Percentiles rank a stretch among this genome's conserved stretches.
phyloP scores from a whole-genome alignment of 1,140 invertebrate genomes.

The Diorhabda elongata region DNA sequence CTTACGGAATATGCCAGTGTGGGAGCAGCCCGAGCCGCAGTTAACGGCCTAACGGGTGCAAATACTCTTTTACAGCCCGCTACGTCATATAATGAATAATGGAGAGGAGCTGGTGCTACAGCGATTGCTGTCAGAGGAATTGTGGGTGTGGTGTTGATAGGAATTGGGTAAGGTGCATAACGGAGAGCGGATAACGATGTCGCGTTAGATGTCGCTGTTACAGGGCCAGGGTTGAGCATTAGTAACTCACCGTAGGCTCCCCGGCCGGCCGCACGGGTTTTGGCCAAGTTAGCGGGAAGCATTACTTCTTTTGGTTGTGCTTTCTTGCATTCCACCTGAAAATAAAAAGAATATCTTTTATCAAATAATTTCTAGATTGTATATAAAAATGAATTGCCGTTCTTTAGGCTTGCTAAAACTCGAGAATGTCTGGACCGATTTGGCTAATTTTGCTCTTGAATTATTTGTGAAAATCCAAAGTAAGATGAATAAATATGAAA shows the following conservation, averaged over 20 bases:
- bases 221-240: slow-evolving; percentile 64
- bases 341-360: slow-evolving; percentile 38
- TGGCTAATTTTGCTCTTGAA: no score
- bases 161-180: slow-evolving; percentile 61
- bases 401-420: not conserved
- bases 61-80: slow-evolving; percentile 51
- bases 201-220: slow-evolving; percentile 39
- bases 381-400: slow-evolving; percentile 12
- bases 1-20: slow-evolving; percentile 63
- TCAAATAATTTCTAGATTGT: not conserved
- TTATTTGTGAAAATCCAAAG: no score
- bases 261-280: slow-evolving; percentile 85
- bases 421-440: not conserved
- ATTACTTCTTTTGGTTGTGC: slow-evolving; percentile 99
- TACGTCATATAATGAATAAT: slow-evolving; percentile 52
- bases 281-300: slow-evolving; percentile 90
- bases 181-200: slow-evolving; percentile 63
- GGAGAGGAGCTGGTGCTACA: slow-evolving; percentile 43
- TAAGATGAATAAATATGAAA: no score
- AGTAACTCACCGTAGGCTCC: slow-evolving; percentile 95
- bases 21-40: slow-evolving; percentile 45
- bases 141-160: slow-evolving; percentile 48
- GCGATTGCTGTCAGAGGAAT: slow-evolving; percentile 42
- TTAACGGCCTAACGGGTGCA: slow-evolving; percentile 46
- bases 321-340: slow-evolving; percentile 98